These are phyloP conservation scores for Myotis lucifugus DNA, from an alignment of 2,113 vertebrate species.

Conservation along the genomic window DNA sequence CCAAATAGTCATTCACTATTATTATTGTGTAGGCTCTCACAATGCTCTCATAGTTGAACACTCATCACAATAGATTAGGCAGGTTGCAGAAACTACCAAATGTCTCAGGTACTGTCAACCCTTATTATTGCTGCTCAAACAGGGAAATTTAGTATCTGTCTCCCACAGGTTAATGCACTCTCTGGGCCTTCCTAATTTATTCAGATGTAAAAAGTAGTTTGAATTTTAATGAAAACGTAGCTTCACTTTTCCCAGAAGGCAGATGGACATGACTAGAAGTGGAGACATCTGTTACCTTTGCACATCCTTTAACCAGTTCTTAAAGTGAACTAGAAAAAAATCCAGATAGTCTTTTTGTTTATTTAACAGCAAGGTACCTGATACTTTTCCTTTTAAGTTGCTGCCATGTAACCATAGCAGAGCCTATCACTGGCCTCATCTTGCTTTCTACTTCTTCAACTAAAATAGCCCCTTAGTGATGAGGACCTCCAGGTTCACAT, in stretches of 20 bases:
- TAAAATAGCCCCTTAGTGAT: not conserved
- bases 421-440: not conserved
- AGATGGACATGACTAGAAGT: slow-evolving; percentile 65
- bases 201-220: slow-evolving; percentile 74
- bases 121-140: slow-evolving; percentile 53
- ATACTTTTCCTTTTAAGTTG: not conserved
- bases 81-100: slow-evolving; percentile 65
- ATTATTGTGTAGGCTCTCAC: slow-evolving; percentile 47
- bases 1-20: slow-evolving; percentile 73
- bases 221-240: slow-evolving; percentile 68
- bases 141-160: slow-evolving; percentile 64
- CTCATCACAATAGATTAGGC: slow-evolving; percentile 71
- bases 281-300: slow-evolving; percentile 55
- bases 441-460: slow-evolving; percentile 27
- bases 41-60: slow-evolving; percentile 66
- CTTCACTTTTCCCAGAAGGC: slow-evolving; percentile 68
- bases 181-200: slow-evolving; percentile 68
- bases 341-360: not conserved
- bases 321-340: slow-evolving; percentile 18
- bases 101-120: slow-evolving; percentile 74
- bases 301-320: slow-evolving; percentile 56
- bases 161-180: slow-evolving; percentile 65
- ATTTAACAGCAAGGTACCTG: not conserved
- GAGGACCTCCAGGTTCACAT: not conserved
- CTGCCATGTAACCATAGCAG: not conserved